Percentiles rank a stretch among this genome's conserved stretches.
Evolutionary conservation across 1,140 invertebrate species (phyloP).

Genomic region (Drosophila busckii): DNA sequence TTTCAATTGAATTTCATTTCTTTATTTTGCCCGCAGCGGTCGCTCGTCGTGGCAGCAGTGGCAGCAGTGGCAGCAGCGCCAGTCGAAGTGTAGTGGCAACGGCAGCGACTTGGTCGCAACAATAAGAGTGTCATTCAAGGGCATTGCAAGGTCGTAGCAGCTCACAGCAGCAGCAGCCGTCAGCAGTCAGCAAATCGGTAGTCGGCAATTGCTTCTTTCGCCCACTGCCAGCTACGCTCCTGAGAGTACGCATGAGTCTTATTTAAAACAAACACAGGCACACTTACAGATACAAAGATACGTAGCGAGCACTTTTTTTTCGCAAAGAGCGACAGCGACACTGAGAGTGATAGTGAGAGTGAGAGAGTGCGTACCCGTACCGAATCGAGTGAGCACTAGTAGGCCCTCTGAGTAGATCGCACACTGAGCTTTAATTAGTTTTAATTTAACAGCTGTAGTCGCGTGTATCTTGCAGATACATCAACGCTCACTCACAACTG

Average conservation of each 20-base stretch:
- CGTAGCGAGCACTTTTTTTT: conserved; percentile 50
- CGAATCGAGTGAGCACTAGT: conserved; percentile 3
- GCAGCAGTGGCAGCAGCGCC: conserved; percentile 66
- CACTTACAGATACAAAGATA: conserved; percentile 62
- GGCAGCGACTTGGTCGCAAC: conserved; percentile 69
- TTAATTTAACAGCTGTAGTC: conserved; percentile 22
- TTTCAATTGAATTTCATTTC: conserved; percentile 36
- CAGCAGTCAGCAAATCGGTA: conserved; percentile 4
- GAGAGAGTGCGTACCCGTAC: background rate
- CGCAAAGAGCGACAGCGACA: conserved; percentile 34
- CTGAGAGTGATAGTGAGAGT: conserved; percentile 2
- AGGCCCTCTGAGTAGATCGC: conserved; percentile 19
- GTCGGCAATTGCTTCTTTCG: conserved; percentile 61
- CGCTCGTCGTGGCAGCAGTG: conserved; percentile 62
- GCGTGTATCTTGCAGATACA: conserved; percentile 36
- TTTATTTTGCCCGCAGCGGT: conserved; percentile 55
- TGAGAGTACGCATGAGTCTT: conserved; percentile 46
- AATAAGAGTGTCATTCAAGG: conserved; percentile 79
- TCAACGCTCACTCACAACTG: conserved; percentile 8
- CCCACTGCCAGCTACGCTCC: conserved; percentile 47
- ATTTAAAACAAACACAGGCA: too few species aligned
- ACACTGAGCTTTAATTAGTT: conserved; percentile 55
- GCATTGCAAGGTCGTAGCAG: conserved; percentile 78
- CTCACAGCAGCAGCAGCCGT: too few species aligned
- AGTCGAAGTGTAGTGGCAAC: conserved; percentile 63